These are phyloP conservation scores for Hylia prasina DNA, from an alignment of 2,113 vertebrate species.

Conservation along the genomic window DNA sequence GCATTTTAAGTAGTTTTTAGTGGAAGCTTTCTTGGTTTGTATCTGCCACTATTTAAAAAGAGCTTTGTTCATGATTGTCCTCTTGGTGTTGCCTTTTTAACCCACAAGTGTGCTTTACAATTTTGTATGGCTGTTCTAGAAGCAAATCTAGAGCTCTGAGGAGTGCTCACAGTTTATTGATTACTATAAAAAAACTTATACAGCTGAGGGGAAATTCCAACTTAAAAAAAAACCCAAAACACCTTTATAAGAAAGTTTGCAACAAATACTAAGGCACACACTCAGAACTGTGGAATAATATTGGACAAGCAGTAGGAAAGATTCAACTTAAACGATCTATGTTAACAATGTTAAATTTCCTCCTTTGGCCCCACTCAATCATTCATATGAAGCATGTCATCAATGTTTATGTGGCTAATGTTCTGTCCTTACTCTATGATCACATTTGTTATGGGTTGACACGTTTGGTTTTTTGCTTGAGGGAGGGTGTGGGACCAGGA, in stretches of 20 bases:
- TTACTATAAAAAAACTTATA: neutral
- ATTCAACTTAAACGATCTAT: neutral
- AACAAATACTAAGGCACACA: neutral
- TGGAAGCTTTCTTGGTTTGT: neutral
- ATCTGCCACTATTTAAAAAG: neutral
- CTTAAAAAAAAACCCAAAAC: fast-evolving
- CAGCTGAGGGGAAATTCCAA: neutral
- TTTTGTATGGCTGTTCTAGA: neutral
- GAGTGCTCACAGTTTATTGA: neutral
- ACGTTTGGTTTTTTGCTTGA: no score
- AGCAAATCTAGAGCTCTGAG: neutral
- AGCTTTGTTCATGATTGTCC: neutral
- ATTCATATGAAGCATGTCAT: neutral
- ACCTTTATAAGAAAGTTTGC: neutral
- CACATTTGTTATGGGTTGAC: no score
- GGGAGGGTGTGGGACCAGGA: no score
- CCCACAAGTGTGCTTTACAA: neutral
- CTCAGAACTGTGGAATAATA: neutral
- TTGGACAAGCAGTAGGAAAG: neutral
- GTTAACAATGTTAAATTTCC: neutral
- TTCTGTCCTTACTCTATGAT: neutral
- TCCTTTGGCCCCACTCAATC: neutral
- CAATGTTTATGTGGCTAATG: no score
- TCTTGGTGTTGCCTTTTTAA: neutral
- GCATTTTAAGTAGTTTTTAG: neutral